These are phyloP conservation scores for Micoletzkya japonica DNA, from an alignment of 2,888 invertebrate genomes.

Conservation along the genomic window DNA sequence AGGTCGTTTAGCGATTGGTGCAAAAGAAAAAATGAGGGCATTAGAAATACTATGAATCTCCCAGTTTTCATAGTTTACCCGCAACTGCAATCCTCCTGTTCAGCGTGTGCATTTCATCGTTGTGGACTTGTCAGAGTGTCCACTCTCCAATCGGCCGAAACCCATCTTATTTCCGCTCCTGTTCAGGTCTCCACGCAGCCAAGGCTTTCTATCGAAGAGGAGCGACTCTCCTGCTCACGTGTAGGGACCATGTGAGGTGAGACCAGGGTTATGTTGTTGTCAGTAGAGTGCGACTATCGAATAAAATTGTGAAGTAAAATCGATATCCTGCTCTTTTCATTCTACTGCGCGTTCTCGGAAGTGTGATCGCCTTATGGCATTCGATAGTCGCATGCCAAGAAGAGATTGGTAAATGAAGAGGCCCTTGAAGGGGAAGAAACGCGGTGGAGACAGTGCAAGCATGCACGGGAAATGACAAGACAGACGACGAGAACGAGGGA, in stretches of 20 bases:
- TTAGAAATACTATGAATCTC: too few species aligned
- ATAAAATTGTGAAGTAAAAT: neutral
- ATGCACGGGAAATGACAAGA: conserved; percentile 11
- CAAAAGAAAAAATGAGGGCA: neutral
- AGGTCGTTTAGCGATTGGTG: neutral
- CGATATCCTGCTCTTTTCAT: too few species aligned
- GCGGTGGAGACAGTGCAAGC: conserved; percentile 31
- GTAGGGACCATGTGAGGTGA: conserved; percentile 39
- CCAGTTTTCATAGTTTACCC: too few species aligned
- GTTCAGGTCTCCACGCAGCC: conserved; percentile 51
- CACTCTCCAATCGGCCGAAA: too few species aligned
- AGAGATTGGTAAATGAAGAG: neutral
- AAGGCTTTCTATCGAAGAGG: conserved; percentile 42
- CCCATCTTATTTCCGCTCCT: too few species aligned
- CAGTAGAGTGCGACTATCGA: neutral
- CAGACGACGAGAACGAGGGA: conserved; percentile 26
- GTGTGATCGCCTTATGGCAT: neutral
- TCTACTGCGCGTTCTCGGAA: too few species aligned
- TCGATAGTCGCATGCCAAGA: neutral
- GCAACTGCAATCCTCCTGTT: neutral
- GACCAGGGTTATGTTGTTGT: neutral
- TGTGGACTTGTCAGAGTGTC: neutral
- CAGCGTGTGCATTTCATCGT: neutral
- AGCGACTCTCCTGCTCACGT: conserved; percentile 45
- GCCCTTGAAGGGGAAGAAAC: conserved; percentile 22